Percentiles rank a stretch among this genome's conserved stretches.
phyloP scores from a whole-genome alignment of 1,140 invertebrate species.

The Lethrus apterus region DNA sequence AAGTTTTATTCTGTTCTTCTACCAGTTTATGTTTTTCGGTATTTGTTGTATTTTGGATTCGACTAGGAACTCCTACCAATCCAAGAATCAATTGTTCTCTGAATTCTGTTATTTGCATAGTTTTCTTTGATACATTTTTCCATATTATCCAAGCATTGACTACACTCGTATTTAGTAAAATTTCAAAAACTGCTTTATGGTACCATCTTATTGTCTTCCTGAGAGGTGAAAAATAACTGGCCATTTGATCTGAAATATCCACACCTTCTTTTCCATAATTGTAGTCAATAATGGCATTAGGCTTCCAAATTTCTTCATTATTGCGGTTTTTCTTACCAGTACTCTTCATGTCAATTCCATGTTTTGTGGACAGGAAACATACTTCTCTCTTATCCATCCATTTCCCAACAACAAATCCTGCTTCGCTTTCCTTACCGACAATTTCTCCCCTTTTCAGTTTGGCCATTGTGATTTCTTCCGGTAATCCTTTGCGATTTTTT shows the following conservation, averaged over 20 bases:
- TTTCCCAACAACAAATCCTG: conserved; percentile 39
- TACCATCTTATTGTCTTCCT: conserved; percentile 21
- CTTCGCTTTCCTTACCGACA: conserved; percentile 26
- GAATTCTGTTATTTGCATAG: conserved; percentile 4
- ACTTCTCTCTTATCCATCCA: conserved; percentile 44
- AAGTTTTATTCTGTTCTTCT: no score
- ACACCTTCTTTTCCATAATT: conserved; percentile 23
- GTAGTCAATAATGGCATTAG: conserved; percentile 23
- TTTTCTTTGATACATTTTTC: background rate
- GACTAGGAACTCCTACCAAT: background rate
- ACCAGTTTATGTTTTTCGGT: conserved; percentile 1
- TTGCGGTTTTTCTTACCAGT: background rate
- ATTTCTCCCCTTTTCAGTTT: conserved; percentile 30
- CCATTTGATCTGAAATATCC: conserved; percentile 24
- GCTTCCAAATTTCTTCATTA: conserved; percentile 17
- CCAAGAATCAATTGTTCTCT: conserved; percentile 3
- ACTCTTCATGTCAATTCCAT: conserved; percentile 18
- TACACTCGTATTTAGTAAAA: conserved; percentile 13
- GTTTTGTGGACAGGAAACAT: conserved; percentile 37
- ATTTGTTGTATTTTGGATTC: no score
- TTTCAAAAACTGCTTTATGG: conserved; percentile 13
- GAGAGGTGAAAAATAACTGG: conserved; percentile 19
- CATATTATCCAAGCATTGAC: conserved; percentile 6
- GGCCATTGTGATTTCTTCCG: conserved; percentile 19
- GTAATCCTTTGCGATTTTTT: conserved; percentile 28